Evolutionary conservation across 2,888 invertebrate genomes (phyloP).

Genomic region (Drosophila basisetae): DNA sequence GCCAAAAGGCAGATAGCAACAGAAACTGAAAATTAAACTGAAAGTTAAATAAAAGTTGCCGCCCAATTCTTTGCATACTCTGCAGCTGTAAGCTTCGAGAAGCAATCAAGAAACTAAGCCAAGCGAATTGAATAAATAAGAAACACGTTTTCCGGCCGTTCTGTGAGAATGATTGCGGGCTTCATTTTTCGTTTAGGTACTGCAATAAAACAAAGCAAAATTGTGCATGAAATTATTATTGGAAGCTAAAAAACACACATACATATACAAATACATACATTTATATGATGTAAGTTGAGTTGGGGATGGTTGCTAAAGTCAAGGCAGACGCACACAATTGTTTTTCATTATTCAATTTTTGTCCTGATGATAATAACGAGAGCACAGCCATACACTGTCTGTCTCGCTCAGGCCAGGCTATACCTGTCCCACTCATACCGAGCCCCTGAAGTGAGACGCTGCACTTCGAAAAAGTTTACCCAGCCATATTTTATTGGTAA

Average conservation of each 20-base stretch:
- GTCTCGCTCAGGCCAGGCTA: conserved; percentile 24
- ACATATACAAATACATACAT: background rate
- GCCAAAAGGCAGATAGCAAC: conserved; percentile 31
- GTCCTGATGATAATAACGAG: conserved; percentile 65
- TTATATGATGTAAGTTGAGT: background rate
- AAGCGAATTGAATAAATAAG: conserved; percentile 81
- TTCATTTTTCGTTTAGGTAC: conserved; percentile 13
- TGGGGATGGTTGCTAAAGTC: conserved; percentile 42
- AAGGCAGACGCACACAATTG: conserved; percentile 73
- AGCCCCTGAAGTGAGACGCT: conserved; percentile 28
- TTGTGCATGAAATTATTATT: conserved; percentile 79
- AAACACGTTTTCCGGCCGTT: conserved; percentile 59
- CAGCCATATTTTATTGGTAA: conserved; percentile 82
- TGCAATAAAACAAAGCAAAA: conserved; percentile 74
- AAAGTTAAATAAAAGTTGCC: conserved; percentile 5
- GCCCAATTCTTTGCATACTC: background rate
- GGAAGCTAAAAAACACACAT: conserved; percentile 25
- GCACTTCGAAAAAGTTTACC: conserved; percentile 63
- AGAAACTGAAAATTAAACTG: conserved; percentile 1
- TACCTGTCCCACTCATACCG: background rate
- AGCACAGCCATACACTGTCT: conserved; percentile 31
- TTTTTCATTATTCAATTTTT: conserved; percentile 82
- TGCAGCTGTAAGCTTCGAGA: conserved; percentile 45
- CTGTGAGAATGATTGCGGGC: background rate
- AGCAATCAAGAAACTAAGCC: conserved; percentile 80